Base-by-base conservation (phyloP, 2,113 vertebrate species). In the Nycticebus coucang region DNA sequence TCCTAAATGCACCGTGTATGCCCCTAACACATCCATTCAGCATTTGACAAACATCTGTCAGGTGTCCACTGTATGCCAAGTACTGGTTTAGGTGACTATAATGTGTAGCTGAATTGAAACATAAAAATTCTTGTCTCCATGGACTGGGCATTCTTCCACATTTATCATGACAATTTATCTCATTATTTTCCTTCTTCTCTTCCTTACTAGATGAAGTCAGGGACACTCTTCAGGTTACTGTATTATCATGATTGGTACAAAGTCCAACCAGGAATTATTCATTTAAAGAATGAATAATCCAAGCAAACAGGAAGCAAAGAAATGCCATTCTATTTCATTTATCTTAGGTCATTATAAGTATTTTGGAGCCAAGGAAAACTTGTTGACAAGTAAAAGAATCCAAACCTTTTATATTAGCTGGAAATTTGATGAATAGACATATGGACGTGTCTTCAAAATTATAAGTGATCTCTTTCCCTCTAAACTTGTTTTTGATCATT, bases 281-380 rank as follows among this genome's bases (percentile, higher is more conserved):
- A 84, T 55, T 86, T 74, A 87, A 66, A 94, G 37, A 87, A 93
- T 11, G 24, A 80, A 81, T 80, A 59, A 71, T 90, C 0, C 21
- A 6, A 57, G 5, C 5, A 77, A 96, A 86, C n/a, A 7, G 24
- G 28, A 94, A 93, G 19, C 24, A 79, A 84, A 68, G 6, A 87
- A 89, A 83, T 91, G 15, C 9, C 62, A 93, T 35, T 17, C 53
- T 78, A 19, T 69, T 95, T 91, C 28, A 93, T 95, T 91, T 60
- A 95, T 80, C 53, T 78, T 28, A 62, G 45, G 74, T 60, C 21
- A 75, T 74, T 78, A 59, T 41, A 53, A 68, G 84, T 95, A 37
- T 55, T 96, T 78, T 86, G 30, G 95, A 92, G 82, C 26, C 37
- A 87, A 19, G 28, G 30, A 69, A 91, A 92, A 87, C 18, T 50